Evolutionary conservation across 2,888 invertebrate species (phyloP), one percentile per base, ranked within the genome.

Genomic region (Amblyjoppa proteus): DNA sequence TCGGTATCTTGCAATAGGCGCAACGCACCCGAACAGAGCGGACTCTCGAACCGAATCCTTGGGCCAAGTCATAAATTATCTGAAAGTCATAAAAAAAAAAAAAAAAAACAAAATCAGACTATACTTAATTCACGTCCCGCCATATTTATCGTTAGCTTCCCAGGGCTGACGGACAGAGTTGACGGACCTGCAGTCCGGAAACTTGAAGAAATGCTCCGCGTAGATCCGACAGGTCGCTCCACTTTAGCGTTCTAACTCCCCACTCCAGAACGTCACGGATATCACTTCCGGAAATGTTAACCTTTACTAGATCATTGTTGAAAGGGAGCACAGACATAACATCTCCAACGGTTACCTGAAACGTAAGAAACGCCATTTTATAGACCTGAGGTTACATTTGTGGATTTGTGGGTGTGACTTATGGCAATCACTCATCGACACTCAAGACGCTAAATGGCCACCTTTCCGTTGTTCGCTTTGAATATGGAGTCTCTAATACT

Each of bases 171-270:
- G 20, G 20, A 20, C 20, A 20, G 20, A 20, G 20, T 20, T 20
- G 20, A 20, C 20, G 20, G 20, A 20, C 94, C 89, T 94, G 95
- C 13, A 97, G 88, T 0, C 98, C 98, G 20, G 98, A 98, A 81
- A 97, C 94, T 94, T 99, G 98, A 5, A 98, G 94, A 91, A 98
- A 98, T 87, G 96, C 96, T 0, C 98, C 98, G 20, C 95, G 90
- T 4, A 94, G 95, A 1, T 95, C 94, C n/a, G 95, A 95, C 0
- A 91, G 92, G 0, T 93, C 92, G 79, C 95, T 95, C 84, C 94
- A 94, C 5, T 90, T 89, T 7, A 93, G 75, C 34, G 87, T 90
- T 0, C 93, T 92, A 0, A 97, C 97, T 0, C 97, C 95, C 92
- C 95, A 96, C 91, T 98, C 97, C 3, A 98, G 94, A 90, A 96